Evolutionary conservation across 2,113 vertebrate genomes (phyloP).

Genomic region (Lethenteron camtschaticum): DNA sequence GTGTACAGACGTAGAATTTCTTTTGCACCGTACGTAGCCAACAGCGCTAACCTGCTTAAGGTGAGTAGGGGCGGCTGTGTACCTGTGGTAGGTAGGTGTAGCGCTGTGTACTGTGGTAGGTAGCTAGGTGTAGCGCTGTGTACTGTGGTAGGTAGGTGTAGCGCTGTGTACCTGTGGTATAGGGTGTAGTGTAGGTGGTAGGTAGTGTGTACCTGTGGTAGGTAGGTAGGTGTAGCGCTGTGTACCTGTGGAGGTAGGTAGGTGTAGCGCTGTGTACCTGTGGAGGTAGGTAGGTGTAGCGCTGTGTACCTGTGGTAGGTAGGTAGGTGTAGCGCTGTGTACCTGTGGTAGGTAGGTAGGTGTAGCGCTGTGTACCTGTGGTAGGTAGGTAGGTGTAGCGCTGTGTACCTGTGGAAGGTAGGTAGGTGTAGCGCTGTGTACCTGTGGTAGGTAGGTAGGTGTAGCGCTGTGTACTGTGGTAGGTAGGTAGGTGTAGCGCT

Average conservation of each 20-base stretch:
- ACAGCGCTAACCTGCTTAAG: background rate
- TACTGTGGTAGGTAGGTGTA: no score
- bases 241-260: background rate
- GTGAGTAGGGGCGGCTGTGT: background rate
- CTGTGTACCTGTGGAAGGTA: background rate
- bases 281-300: no score
- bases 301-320: background rate
- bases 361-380: background rate
- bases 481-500: background rate
- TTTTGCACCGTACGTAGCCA: no score
- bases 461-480: background rate
- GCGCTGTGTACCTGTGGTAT: background rate
- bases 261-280: background rate
- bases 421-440: background rate
- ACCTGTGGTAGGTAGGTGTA: constrained; percentile 1
- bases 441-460: background rate
- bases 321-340: background rate
- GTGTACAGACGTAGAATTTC: no score
- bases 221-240: background rate
- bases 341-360: background rate
- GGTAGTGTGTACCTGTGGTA: background rate
- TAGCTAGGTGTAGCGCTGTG: background rate
- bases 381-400: no score
- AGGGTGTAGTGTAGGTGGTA: no score
- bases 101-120: background rate